A percentile compares a stretch with the other conserved stretches of the same genome.
phyloP scores from a whole-genome alignment of 2,113 vertebrate species.

The Corydoras sp. region DNA sequence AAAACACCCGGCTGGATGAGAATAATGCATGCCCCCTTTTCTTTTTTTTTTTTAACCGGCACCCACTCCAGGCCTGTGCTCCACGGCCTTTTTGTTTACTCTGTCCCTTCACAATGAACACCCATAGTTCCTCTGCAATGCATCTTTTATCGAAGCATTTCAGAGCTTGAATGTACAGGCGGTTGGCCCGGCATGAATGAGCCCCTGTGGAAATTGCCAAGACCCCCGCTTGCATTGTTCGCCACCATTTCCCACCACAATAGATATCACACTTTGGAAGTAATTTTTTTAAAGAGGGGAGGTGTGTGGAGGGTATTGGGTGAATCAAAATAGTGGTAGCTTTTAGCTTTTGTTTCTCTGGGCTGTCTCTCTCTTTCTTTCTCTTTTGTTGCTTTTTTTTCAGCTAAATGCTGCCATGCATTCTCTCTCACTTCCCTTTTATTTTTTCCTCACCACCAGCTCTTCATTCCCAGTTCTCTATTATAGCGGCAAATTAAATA shows the following conservation, averaged over 20 bases:
- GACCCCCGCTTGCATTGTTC: constrained; percentile 87
- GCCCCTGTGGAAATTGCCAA: constrained; percentile 91
- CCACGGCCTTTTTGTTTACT: constrained; percentile 92
- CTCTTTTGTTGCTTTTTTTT: constrained; percentile 4
- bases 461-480: constrained; percentile 88
- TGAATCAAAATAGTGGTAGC: constrained; percentile 98
- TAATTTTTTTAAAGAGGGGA: constrained; percentile 76
- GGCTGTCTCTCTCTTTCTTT: constrained; percentile 65
- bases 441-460: constrained; percentile 58
- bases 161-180: constrained; percentile 81
- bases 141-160: constrained; percentile 89
- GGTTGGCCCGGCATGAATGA: constrained; percentile 79
- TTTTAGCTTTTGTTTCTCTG: constrained; percentile 91
- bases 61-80: constrained; percentile 67
- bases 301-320: constrained; percentile 47
- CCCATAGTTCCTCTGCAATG: constrained; percentile 79
- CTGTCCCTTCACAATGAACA: constrained; percentile 80
- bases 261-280: constrained; percentile 98
- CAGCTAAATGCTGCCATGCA: constrained; percentile 5
- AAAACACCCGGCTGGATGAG: constrained; percentile 65
- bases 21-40: constrained; percentile 69
- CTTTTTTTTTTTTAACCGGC: constrained; percentile 73
- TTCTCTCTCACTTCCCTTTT: constrained; percentile 31
- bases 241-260: constrained; percentile 86
- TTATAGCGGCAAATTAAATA: constrained; percentile 99